phyloP scores from a whole-genome alignment of 2,113 vertebrate species.

The Sminthopsis crassicaudata region DNA sequence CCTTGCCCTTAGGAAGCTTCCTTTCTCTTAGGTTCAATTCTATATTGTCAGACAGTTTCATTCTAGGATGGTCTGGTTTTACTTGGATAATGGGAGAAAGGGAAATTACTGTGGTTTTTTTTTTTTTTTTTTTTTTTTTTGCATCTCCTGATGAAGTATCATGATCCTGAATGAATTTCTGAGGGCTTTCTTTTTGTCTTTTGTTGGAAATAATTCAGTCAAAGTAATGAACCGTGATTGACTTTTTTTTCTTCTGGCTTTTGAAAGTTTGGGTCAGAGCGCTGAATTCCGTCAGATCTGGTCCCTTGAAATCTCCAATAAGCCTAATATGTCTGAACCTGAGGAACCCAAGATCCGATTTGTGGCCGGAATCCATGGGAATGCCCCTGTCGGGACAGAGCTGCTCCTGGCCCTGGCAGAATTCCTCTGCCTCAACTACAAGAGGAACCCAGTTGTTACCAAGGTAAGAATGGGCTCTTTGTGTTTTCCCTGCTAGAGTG shows the following conservation, averaged over 20 bases:
- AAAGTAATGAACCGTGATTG: constrained; percentile 40
- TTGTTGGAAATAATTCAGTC: constrained; percentile 26
- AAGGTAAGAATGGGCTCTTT: constrained; percentile 85
- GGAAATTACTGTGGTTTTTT: background rate
- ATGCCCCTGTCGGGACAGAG: constrained; percentile 95
- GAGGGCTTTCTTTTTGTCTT: background rate
- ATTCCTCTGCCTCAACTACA: constrained; percentile 96
- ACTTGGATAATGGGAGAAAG: background rate
- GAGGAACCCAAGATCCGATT: constrained; percentile 96
- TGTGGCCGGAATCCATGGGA: constrained; percentile 95
- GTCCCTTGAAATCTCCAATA: constrained; percentile 98
- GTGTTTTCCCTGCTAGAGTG: background rate
- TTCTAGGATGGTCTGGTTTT: background rate
- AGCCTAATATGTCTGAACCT: constrained; percentile 89
- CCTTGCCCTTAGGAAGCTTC: background rate
- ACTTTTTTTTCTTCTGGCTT: constrained; percentile 60
- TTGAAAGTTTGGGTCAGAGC: constrained; percentile 93
- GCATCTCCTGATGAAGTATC: background rate
- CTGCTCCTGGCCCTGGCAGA: constrained; percentile 95
- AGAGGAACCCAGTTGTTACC: constrained; percentile 92
- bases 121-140: background rate
- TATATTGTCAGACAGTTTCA: background rate
- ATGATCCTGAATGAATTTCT: background rate
- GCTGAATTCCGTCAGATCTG: constrained; percentile 92
- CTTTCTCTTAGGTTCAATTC: background rate